phyloP scores from a whole-genome alignment of 1,140 invertebrate genomes.

The Magallana angulata region DNA sequence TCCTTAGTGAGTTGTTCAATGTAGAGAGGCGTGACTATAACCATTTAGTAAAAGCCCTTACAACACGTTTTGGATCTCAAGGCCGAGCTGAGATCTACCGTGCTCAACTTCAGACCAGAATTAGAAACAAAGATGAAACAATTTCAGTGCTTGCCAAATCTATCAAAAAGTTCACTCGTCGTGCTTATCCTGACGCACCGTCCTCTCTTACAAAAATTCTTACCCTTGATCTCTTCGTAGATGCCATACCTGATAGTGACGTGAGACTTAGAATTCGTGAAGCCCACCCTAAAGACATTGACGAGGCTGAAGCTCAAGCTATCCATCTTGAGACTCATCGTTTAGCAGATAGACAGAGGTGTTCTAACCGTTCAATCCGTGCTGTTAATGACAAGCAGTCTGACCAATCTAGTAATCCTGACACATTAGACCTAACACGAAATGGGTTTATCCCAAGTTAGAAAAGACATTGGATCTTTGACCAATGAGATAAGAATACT shows the following conservation, averaged over 20 bases:
- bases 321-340: slow-evolving; percentile 31
- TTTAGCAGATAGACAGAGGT: slow-evolving; percentile 41
- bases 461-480: slow-evolving; percentile 1
- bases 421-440: background rate
- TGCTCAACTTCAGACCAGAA: slow-evolving; percentile 39
- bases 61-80: slow-evolving; percentile 29
- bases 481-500: background rate
- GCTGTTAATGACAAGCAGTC: background rate
- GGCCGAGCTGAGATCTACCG: slow-evolving; percentile 35
- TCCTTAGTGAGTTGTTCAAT: slow-evolving; percentile 11
- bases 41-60: slow-evolving; percentile 32
- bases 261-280: slow-evolving; percentile 41
- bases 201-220: background rate
- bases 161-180: slow-evolving; percentile 16
- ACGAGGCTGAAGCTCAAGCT: slow-evolving; percentile 33
- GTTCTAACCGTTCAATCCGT: background rate
- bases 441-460: background rate
- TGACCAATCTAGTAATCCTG: slow-evolving; percentile 3
- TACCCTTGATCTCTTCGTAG: slow-evolving; percentile 43
- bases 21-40: slow-evolving; percentile 26
- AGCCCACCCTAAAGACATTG: background rate
- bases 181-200: background rate
- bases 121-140: slow-evolving; percentile 16
- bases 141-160: slow-evolving; percentile 45
- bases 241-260: slow-evolving; percentile 34